Evolutionary conservation across 2,113 vertebrate species (phyloP).

Genomic region (Aythya baeri): DNA sequence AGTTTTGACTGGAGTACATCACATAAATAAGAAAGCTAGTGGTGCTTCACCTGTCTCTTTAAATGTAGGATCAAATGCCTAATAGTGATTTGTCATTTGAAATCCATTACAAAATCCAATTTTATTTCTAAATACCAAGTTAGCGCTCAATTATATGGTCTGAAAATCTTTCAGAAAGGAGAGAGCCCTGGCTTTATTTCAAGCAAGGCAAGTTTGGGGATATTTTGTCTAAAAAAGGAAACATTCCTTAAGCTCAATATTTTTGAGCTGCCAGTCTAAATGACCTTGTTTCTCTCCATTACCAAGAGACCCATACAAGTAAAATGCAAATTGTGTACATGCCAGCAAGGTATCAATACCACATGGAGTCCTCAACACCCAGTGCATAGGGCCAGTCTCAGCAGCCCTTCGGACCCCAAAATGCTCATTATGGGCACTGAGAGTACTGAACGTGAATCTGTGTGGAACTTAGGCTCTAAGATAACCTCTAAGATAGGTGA

Average conservation of each 20-base stretch:
- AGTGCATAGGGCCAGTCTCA: not conserved
- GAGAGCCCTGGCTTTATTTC: not conserved
- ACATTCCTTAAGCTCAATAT: not conserved
- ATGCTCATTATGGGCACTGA: not conserved
- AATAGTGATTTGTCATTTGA: not conserved
- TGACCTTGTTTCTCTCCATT: not conserved
- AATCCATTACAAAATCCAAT: not conserved
- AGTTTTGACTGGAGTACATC: not conserved
- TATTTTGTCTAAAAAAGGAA: not conserved
- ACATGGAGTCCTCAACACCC: not conserved
- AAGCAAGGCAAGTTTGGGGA: not conserved
- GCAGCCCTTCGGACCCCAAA: not conserved
- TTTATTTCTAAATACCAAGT: not conserved
- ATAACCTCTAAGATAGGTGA: not conserved
- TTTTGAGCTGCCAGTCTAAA: not conserved
- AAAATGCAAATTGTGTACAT: not conserved
- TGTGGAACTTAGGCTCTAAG: rapidly evolving
- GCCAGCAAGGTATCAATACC: not conserved
- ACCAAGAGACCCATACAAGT: not conserved
- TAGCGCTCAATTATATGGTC: not conserved
- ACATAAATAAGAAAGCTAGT: not conserved
- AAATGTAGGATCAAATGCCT: not conserved
- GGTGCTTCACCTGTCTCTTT: not conserved
- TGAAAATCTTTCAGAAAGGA: not conserved
- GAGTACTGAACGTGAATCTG: not conserved